Percentiles rank a stretch among this genome's conserved stretches.
phyloP scores from a whole-genome alignment of 2,113 vertebrate species.

The Poecilia latipinna region DNA sequence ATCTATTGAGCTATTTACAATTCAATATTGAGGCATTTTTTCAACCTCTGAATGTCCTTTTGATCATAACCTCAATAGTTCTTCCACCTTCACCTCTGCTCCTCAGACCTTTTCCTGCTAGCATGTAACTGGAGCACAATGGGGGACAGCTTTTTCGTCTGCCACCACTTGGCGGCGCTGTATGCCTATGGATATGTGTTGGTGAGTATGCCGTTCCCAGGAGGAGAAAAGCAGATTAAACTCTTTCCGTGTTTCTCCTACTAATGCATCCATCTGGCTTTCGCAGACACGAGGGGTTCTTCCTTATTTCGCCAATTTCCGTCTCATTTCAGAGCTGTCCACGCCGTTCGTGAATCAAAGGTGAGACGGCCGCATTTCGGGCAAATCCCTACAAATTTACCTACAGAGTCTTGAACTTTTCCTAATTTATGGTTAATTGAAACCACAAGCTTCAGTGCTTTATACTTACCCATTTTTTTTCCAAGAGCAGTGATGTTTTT shows the following conservation, averaged over 20 bases:
- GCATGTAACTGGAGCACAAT: slow-evolving; percentile 84
- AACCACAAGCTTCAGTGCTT: no score
- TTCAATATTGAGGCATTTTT: neutral
- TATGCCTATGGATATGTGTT: slow-evolving; percentile 86
- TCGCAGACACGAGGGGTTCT: slow-evolving; percentile 80
- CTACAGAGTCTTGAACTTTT: neutral
- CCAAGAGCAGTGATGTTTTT: no score
- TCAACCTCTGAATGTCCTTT: neutral
- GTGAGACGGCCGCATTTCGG: slow-evolving; percentile 48
- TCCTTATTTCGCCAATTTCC: slow-evolving; percentile 84
- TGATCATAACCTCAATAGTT: neutral
- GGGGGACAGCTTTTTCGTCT: slow-evolving; percentile 84
- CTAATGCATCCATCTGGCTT: neutral
- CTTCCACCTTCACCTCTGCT: slow-evolving; percentile 12
- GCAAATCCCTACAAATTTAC: no score
- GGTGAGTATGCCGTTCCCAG: slow-evolving; percentile 68
- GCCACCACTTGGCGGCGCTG: slow-evolving; percentile 85
- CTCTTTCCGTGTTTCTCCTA: neutral
- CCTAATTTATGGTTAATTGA: no score
- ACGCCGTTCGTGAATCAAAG: slow-evolving; percentile 86
- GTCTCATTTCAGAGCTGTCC: slow-evolving; percentile 85
- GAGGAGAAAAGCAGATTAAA: no score
- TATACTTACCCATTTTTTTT: no score
- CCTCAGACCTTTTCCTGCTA: slow-evolving; percentile 81
- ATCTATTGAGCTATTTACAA: neutral